Base-by-base conservation (phyloP, 2,797 vertebrate species). In the Poeciliopsis gracilis region DNA sequence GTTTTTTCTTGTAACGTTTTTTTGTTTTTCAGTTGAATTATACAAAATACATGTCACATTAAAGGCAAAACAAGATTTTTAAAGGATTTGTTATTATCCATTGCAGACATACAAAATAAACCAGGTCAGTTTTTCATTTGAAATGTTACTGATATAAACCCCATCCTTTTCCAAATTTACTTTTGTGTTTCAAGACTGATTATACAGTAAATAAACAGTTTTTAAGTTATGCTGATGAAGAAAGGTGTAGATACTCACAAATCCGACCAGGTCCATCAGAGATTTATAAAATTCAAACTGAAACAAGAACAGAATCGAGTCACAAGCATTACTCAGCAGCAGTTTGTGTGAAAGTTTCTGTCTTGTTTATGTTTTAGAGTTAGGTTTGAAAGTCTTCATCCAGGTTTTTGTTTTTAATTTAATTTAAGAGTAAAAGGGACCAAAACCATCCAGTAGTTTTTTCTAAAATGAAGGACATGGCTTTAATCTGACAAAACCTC, bases 201-300 rank as follows among this genome's bases (percentile, higher is more conserved):
- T 57, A 28, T 28, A 57, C n/a, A 57, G n/a, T 57, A 28, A 57
- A 57, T 28, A 57, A 57, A 57, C n/a, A 5, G 53, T 28, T 57
- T 30, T 55, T n/a, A n/a, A n/a, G 10, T n/a, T 12, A 12, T n/a
- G 11, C 2, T 55, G 10, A 55, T 55, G 25, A 55, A n/a, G 53
- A 55, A 55, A 55, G 3, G 25, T 67, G 51, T 1, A 13, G 20
- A 63, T 53, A 91, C 93, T 90, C 79, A 91, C 91, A 41, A 0
- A 16, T 0, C 3, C 0, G 8, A 90, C 15, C 45, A 33, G 23
- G 13, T 2, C 82, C 87, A 89, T 90, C 71, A 93, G 1, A 1
- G n/a, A 79, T 2, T 23, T 71, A 51, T 93, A 94, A 77, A 93
- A 89, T 0, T 18, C 25, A 0, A 79, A 0, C 93, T 94, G 72